phyloP scores from a whole-genome alignment of 2,888 invertebrate genomes.

The Eristalinus sepulchralis region DNA sequence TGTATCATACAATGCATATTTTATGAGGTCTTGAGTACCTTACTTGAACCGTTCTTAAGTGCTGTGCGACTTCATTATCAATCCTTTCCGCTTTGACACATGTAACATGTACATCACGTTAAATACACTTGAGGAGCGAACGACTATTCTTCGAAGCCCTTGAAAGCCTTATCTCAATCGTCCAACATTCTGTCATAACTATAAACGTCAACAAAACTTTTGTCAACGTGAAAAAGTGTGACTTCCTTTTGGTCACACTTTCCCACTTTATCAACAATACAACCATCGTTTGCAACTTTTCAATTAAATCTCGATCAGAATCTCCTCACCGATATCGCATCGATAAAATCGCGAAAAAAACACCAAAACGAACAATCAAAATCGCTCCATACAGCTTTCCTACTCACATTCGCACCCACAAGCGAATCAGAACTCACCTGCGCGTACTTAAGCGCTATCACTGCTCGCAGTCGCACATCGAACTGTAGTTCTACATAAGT shows the following conservation, averaged over 20 bases:
- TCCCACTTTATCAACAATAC: constrained; percentile 14
- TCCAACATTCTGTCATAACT: background rate
- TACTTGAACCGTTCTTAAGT: too few species aligned
- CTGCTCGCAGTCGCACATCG: constrained; percentile 10
- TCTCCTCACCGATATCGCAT: background rate
- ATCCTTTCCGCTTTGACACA: too few species aligned
- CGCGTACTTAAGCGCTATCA: background rate
- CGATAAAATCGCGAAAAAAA: background rate
- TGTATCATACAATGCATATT: too few species aligned
- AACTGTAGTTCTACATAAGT: constrained; percentile 24
- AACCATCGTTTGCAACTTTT: background rate
- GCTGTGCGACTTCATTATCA: too few species aligned
- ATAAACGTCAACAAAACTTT: background rate
- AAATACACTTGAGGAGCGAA: background rate
- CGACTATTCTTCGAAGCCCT: background rate
- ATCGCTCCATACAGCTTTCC: background rate
- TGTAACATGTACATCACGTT: too few species aligned
- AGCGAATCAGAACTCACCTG: constrained; percentile 31
- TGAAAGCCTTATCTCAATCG: background rate
- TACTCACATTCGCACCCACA: background rate
- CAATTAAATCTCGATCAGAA: background rate
- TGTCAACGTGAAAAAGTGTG: background rate
- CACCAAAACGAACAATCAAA: background rate
- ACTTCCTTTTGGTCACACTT: background rate
- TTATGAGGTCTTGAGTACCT: too few species aligned